phyloP scores from a whole-genome alignment of 2,797 vertebrate genomes.

The Enteromius unitaeniatus region DNA sequence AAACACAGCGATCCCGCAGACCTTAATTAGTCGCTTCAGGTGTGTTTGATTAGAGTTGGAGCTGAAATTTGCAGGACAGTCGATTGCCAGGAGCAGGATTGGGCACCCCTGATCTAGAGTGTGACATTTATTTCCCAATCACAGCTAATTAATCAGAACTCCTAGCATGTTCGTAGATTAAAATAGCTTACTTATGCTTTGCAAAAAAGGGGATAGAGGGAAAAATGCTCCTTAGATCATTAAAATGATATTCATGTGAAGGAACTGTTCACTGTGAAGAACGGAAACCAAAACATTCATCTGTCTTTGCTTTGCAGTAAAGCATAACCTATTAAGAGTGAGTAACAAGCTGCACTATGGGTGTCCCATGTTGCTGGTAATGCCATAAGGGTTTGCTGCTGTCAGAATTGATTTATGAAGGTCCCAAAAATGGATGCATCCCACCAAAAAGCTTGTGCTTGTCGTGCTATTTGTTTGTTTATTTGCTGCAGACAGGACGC shows the following conservation, averaged over 20 bases:
- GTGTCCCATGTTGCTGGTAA: not conserved
- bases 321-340: not conserved
- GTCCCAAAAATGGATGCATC: conserved; percentile 9
- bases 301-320: not conserved
- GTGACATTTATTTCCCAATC: not conserved
- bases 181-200: not conserved
- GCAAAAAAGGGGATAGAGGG: not conserved
- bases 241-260: not conserved
- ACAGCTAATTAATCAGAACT: not conserved
- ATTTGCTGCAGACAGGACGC: not conserved
- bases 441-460: not conserved
- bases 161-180: not conserved
- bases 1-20: no score
- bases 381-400: not conserved
- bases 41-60: no score
- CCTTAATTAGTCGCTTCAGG: no score
- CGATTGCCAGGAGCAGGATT: no score
- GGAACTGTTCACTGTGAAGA: not conserved
- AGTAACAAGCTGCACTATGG: not conserved
- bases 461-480: not conserved
- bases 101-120: no score
- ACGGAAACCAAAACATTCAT: not conserved
- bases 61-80: no score
- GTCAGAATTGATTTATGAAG: conserved; percentile 7
- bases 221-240: not conserved